These are phyloP conservation scores for Shinisaurus crocodilurus DNA, from an alignment of 2,113 vertebrate genomes.

Conservation along the genomic window DNA sequence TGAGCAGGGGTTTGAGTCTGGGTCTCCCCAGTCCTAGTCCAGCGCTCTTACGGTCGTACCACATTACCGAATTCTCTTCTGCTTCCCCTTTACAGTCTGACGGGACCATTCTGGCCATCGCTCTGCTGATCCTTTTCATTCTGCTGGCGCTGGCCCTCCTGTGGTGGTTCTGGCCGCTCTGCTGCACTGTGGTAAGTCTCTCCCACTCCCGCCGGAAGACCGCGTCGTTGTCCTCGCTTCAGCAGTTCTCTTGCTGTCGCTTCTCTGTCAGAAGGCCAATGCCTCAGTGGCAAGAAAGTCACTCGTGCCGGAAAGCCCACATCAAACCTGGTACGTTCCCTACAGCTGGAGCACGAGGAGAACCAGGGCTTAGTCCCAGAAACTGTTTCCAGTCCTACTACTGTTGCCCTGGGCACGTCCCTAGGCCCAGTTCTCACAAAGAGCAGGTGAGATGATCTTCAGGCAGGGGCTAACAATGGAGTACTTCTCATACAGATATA, in stretches of 20 bases:
- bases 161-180: slow-evolving; percentile 99
- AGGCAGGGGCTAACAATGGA: not conserved
- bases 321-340: not conserved
- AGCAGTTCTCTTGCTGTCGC: too few species aligned
- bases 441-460: not conserved
- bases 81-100: slow-evolving; percentile 85
- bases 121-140: slow-evolving; percentile 93
- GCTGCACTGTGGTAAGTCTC: slow-evolving; percentile 96
- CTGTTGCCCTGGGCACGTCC: not conserved
- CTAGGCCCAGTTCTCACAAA: not conserved
- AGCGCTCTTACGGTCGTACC: not conserved
- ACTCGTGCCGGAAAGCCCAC: not conserved
- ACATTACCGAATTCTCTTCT: accelerated
- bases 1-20: not conserved
- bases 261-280: too few species aligned
- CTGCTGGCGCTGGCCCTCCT: slow-evolving; percentile 89
- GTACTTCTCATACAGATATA: too few species aligned
- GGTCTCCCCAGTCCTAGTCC: not conserved
- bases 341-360: not conserved
- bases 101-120: slow-evolving; percentile 94
- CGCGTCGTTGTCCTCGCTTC: not conserved
- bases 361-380: not conserved
- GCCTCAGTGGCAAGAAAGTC: not conserved
- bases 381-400: not conserved
- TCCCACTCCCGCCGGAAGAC: too few species aligned